Evolutionary conservation across 2,888 invertebrate genomes (phyloP), one percentile per base, ranked within the genome.

Genomic region (Caenorhabditis angaria): DNA sequence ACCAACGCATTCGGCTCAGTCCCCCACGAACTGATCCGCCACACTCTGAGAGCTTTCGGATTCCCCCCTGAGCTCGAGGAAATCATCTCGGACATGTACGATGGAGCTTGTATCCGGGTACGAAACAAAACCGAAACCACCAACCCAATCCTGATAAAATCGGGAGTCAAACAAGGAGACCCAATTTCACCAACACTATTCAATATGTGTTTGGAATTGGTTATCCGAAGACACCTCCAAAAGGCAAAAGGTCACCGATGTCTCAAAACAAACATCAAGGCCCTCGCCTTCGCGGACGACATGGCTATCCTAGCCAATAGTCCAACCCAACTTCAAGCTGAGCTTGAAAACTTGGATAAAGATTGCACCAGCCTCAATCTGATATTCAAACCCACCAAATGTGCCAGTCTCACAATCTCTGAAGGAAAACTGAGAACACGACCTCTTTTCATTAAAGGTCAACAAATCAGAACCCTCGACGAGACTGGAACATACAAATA

Each of bases 151-250:
- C 14, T 55, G 65, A 27, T 83, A 57, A 70, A 51, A 0, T 75
- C 82, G 50, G 81, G 88, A 1, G 87, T 88, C 1, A 80, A 84
- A 1, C 87, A 88, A 74, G 88, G 88, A 4, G 84, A 83, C 62
- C 88, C 88, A 2, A 62, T 87, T 0, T 87, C 84, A 62, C 86
- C 86, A 0, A 78, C 87, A 1, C 50, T 87, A 0, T 88, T 88
- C 70, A 87, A 88, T 66, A 67, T 89, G 5, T 77, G 79, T 8
- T 63, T 85, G 18, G 86, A 88, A 60, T 80, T 82, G 3, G 50
- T 87, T 12, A 18, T 70, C 29, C 24, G 70, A 56, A n/a, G 61
- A 12, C 61, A 61, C 28, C 25, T 55, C 5, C 3, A 22, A 0
- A n/a, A n/a, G 18, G 27, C 55, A 28, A 0, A 4, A 1, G 61